Percentiles rank a stretch among this genome's conserved stretches.
Evolutionary conservation across 2,888 invertebrate genomes (phyloP).

Genomic region (Daptonema setosum): DNA sequence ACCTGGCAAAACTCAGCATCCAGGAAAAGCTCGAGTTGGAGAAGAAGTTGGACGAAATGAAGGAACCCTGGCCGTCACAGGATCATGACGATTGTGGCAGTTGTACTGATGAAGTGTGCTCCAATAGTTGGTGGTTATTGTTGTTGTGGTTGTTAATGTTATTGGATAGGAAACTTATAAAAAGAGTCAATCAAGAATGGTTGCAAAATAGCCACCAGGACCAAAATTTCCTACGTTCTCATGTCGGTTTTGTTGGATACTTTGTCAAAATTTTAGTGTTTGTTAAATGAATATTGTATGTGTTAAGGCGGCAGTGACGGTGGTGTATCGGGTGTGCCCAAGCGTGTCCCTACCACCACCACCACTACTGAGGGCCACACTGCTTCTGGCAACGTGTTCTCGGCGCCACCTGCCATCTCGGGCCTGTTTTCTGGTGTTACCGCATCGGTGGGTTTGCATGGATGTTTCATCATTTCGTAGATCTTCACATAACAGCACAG

Average conservation of each 20-base stretch:
- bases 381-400: constrained; percentile 7
- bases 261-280: no score
- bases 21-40: constrained; percentile 15
- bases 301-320: neutral
- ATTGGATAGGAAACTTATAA: no score
- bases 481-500: no score
- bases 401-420: constrained; percentile 24
- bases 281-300: no score
- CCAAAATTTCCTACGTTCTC: no score
- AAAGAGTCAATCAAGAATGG: no score
- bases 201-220: no score
- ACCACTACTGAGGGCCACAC: neutral
- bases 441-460: neutral
- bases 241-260: no score
- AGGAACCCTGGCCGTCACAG: constrained; percentile 14
- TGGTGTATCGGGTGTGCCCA: neutral
- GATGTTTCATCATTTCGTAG: no score
- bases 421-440: neutral
- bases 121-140: neutral
- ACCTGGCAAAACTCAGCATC: constrained; percentile 37
- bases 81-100: constrained; percentile 7
- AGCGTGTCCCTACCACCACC: no score
- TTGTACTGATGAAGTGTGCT: constrained; percentile 1
- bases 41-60: constrained; percentile 10
- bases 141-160: neutral